Evolutionary conservation across 2,888 invertebrate genomes (phyloP), one percentile per base, ranked within the genome.

Genomic region (Cistogaster globosa): DNA sequence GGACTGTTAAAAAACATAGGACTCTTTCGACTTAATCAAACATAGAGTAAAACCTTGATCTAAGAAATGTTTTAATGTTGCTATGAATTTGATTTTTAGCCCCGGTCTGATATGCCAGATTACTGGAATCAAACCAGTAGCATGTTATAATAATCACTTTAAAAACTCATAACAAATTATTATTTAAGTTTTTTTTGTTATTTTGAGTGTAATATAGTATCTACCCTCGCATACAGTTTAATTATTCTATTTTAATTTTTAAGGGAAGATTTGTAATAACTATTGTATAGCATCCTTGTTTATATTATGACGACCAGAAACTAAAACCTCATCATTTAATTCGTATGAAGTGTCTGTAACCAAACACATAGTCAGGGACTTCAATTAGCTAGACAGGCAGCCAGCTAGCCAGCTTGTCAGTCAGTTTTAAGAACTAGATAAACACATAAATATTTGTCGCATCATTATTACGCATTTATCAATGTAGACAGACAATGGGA

Each of bases 381-480:
- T 2, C 16, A 53, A 51, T 14, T 11, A 57, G 20, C 3, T 20
- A 57, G 53, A 12, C 38, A 48, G 32, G 48, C 68, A 8, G 32
- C 3, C 32, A 57, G 53, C 16, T 26, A 8, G 32, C n/a, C 69
- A 76, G 26, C 62, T 57, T 18, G 20, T 45, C 16, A n/a, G 16
- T 51, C n/a, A 11, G 42, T 51, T 22, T 38, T 3, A 16, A 55
- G 55, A 68, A 58, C 58, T 53, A 65, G 65, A 85, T 85, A 75
- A 79, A 85, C 82, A 82, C 84, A 81, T 74, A 86, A 83, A 84
- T 88, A 88, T 89, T 89, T 89, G 89, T 89, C 88, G 88, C 89
- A 89, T 90, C 89, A 89, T 89, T 89, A 89, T 88, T 87, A 90
- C 87, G 69, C 78, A 85, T 85, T 85, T 75, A 82, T 76, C 67